These are phyloP conservation scores for Pelecanus crispus DNA, from an alignment of 2,113 vertebrate genomes.

Conservation along the genomic window DNA sequence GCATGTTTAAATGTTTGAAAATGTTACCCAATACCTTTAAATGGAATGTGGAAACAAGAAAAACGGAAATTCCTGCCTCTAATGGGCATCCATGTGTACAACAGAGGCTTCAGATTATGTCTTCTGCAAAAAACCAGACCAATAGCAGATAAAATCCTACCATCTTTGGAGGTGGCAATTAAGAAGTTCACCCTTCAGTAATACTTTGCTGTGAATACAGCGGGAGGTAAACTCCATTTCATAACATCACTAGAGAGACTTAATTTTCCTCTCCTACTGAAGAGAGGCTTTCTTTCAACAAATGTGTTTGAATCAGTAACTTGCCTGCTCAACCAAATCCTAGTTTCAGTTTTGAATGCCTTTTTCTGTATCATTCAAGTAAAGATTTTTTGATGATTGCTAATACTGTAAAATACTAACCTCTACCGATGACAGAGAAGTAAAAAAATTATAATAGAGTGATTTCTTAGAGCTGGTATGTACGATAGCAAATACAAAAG, in stretches of 20 bases:
- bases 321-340: not conserved
- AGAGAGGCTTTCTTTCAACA: not conserved
- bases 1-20: not conserved
- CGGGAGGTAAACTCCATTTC: not conserved
- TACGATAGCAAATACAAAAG: constrained; percentile 56
- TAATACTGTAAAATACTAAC: constrained; percentile 51
- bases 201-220: not conserved
- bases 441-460: constrained; percentile 37
- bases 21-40: not conserved
- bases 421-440: constrained; percentile 44
- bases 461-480: constrained; percentile 45
- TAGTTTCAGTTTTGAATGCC: not conserved
- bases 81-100: not conserved
- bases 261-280: not conserved
- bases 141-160: not conserved
- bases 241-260: not conserved
- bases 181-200: not conserved
- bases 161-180: not conserved
- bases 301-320: not conserved
- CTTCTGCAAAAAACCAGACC: not conserved
- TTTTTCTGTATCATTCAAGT: not conserved
- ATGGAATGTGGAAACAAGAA: not conserved
- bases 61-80: not conserved
- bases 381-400: constrained; percentile 45
- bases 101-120: not conserved